Conservation (phyloP, 2,888 invertebrate species). For the Lepidocyrtinus sp. region DNA sequence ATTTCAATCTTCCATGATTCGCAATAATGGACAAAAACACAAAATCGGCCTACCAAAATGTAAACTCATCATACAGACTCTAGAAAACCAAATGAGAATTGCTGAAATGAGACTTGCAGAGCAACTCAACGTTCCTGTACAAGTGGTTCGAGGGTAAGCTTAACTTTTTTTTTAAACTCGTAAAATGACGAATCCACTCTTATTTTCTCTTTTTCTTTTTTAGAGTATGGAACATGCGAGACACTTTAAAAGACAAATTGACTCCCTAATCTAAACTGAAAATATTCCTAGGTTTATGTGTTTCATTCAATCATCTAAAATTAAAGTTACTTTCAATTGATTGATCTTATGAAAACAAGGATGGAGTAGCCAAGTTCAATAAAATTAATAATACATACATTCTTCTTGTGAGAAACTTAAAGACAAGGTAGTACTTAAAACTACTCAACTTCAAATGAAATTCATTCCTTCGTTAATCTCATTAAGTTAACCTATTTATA, state of each 20-base stretch:
- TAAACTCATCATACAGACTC: conserved; percentile 42
- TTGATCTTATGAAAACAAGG: no score
- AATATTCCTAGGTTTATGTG: no score
- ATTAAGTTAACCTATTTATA: no score
- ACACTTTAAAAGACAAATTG: conserved; percentile 43
- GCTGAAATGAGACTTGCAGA: conserved; percentile 44
- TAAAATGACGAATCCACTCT: conserved; percentile 1
- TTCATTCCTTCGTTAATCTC: no score
- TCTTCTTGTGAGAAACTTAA: no score
- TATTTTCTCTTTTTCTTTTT: not conserved
- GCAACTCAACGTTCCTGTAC: conserved; percentile 44
- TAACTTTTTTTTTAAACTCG: not conserved
- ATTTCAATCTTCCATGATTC: not conserved
- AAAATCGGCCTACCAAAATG: conserved; percentile 57
- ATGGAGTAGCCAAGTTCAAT: no score
- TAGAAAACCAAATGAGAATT: conserved; percentile 45
- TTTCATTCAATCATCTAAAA: no score
- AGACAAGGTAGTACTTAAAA: no score
- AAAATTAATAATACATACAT: no score
- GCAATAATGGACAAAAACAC: conserved; percentile 27
- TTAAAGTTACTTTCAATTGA: no score
- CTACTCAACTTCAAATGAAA: no score
- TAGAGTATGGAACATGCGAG: conserved; percentile 54
- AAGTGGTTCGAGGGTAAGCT: conserved; percentile 57
- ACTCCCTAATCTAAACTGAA: no score